These are phyloP conservation scores for Nothocercus julius DNA, from an alignment of 2,113 vertebrate genomes.

Conservation along the genomic window DNA sequence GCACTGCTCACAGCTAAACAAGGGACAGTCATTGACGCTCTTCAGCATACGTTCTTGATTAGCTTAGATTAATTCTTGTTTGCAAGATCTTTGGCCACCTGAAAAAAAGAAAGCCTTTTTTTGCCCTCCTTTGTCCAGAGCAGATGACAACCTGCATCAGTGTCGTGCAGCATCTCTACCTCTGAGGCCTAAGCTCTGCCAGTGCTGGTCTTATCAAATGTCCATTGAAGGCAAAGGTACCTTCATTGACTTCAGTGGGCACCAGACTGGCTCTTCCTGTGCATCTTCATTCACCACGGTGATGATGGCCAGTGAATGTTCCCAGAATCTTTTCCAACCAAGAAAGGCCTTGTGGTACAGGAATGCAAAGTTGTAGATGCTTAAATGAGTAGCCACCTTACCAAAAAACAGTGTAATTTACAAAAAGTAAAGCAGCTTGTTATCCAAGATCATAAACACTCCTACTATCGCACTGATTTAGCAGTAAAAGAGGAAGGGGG, in stretches of 20 bases:
- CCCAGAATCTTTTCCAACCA: not conserved
- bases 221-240: not conserved
- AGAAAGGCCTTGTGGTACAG: not conserved
- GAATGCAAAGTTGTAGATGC: not conserved
- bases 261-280: not conserved
- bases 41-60: not conserved
- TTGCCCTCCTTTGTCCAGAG: not conserved
- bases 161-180: not conserved
- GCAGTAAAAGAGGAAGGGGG: not conserved
- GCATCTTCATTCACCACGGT: not conserved
- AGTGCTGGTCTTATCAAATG: not conserved
- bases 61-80: not conserved
- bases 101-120: rapidly evolving
- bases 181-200: not conserved
- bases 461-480: not conserved
- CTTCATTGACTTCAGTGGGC: not conserved
- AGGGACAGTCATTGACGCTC: not conserved
- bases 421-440: not conserved
- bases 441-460: not conserved
- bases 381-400: not conserved
- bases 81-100: not conserved
- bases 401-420: rapidly evolving
- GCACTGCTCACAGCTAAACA: not conserved
- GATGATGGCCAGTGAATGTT: not conserved
- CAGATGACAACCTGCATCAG: not conserved